Percentiles rank a stretch among this genome's conserved stretches.
These are phyloP conservation scores for Salarias fasciatus DNA, from an alignment of 2,797 vertebrate species.

Conservation along the genomic window DNA sequence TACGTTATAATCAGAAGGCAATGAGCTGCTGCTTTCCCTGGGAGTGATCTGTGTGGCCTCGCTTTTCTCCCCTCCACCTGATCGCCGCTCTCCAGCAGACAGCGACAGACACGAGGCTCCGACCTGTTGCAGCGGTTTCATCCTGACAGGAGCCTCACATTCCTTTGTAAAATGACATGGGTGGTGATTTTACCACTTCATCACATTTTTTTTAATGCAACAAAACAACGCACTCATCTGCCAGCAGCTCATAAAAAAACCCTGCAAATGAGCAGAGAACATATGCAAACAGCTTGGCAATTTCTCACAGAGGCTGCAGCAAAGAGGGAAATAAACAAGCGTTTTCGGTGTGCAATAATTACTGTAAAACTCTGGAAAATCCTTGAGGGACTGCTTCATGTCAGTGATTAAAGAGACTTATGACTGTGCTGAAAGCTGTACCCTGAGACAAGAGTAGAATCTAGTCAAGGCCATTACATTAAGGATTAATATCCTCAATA, in stretches of 20 bases:
- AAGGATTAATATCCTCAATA: slow-evolving; percentile 76
- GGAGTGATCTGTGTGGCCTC: slow-evolving; percentile 7
- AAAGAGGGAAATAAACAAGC: slow-evolving; percentile 34
- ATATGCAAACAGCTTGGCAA: slow-evolving; percentile 67
- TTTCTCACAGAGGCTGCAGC: slow-evolving; percentile 57
- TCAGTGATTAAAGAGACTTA: slow-evolving; percentile 78
- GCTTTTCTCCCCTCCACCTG: slow-evolving; percentile 8
- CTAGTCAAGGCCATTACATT: slow-evolving; percentile 73
- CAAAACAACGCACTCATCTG: slow-evolving; percentile 54
- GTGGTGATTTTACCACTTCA: slow-evolving; percentile 50
- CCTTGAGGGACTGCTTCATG: slow-evolving; percentile 70
- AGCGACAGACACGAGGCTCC: slow-evolving; percentile 5
- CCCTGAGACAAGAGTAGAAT: slow-evolving; percentile 70
- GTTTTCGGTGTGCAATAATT: slow-evolving; percentile 65
- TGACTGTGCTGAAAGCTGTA: slow-evolving; percentile 67
- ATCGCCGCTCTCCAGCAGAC: slow-evolving; percentile 41
- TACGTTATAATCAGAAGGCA: slow-evolving; percentile 38
- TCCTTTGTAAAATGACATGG: slow-evolving; percentile 44
- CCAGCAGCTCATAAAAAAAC: slow-evolving; percentile 56
- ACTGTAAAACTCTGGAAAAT: slow-evolving; percentile 71
- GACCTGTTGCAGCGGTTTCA: slow-evolving; percentile 31
- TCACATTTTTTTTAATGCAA: slow-evolving; percentile 42
- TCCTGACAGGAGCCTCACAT: slow-evolving; percentile 22
- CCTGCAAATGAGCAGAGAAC: slow-evolving; percentile 57
- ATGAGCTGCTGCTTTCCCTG: slow-evolving; percentile 1